Base-by-base conservation (phyloP, 1,140 invertebrate species). In the Hormaphis cornu region DNA sequence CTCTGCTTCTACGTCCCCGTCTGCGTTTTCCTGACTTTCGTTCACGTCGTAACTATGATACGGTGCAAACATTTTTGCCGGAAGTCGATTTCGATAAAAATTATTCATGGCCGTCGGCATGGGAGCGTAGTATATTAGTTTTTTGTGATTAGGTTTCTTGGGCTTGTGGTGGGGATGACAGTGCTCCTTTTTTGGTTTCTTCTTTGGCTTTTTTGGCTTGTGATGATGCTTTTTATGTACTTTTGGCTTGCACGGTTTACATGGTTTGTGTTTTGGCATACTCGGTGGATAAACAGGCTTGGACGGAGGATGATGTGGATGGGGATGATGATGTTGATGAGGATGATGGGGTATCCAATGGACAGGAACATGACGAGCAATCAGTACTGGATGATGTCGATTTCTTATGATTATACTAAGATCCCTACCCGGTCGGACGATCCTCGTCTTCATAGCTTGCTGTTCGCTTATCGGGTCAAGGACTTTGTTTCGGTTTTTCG, bases 121-220 rank as follows among this genome's bases (percentile, higher is more conserved):
- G 8, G 40, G 58, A 7, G 61, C 40, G 30, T 66, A 66, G 24
- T 66, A 66, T 22, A 50, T 22, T 16, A 66, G 14, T 46, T 48
- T 48, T 33, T 66, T 66, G 22, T 50, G 44, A 24, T 66, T 42
- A 1, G 42, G 44, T 16, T 66, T 66, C 18, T 66, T 66, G 1
- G 61, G 40, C 7, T 8, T 46, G 16, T 42, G 28, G 6, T n/a
- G 33, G 42, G 12, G n/a, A n/a, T 50, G 61, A 35, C 61, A 66
- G 18, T 66, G 61, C n/a, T 48, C 28, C 16, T 63, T 61, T 35
- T 58, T 58, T 0, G 22, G 37, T 18, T 46, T 46, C 26, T 63
- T 66, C 26, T 63, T 63, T 0, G 61, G 61, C 24, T 66, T 66
- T 66, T 66, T 66, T 9, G 61, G 61, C 6, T 30, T 66, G 6